phyloP scores from a whole-genome alignment of 2,888 invertebrate species.

The Oegoconia quadripuncta region DNA sequence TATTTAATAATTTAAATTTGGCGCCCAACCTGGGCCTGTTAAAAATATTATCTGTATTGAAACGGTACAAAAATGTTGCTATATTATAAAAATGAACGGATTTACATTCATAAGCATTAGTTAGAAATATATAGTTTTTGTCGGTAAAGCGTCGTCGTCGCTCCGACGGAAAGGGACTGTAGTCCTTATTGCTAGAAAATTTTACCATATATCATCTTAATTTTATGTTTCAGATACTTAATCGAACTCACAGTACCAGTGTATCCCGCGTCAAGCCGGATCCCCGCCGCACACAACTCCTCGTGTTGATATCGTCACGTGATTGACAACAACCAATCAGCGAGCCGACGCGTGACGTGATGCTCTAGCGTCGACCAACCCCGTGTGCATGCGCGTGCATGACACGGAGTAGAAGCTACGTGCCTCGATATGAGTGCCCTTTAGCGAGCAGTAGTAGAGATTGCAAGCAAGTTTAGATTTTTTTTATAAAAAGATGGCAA shows the following conservation, averaged over 20 bases:
- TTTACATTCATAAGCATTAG: too few species aligned
- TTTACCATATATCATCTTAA: too few species aligned
- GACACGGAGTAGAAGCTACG: slow-evolving; percentile 13
- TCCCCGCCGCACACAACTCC: slow-evolving; percentile 55
- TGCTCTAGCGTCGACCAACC: slow-evolving; percentile 52
- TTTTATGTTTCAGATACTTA: slow-evolving; percentile 43
- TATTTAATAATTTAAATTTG: too few species aligned
- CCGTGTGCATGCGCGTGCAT: slow-evolving; percentile 24
- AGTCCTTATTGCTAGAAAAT: too few species aligned
- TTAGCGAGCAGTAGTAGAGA: neutral
- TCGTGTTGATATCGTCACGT: slow-evolving; percentile 51
- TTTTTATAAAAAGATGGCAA: too few species aligned
- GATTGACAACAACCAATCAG: slow-evolving; percentile 57
- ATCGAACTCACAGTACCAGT: slow-evolving; percentile 60
- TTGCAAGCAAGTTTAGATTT: neutral
- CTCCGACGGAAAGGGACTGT: too few species aligned
- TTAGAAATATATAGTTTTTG: too few species aligned
- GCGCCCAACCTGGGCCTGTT: too few species aligned
- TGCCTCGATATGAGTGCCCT: slow-evolving; percentile 4
- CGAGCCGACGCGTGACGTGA: slow-evolving; percentile 58
- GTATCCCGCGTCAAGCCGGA: slow-evolving; percentile 41
- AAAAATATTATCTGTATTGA: too few species aligned
- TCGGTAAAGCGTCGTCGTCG: too few species aligned
- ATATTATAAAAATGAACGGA: too few species aligned
- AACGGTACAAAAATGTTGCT: too few species aligned